Percentiles rank a stretch among this genome's conserved stretches.
These are phyloP conservation scores for Leptinotarsa undecemlineata DNA, from an alignment of 1,140 invertebrate genomes.

Conservation along the genomic window DNA sequence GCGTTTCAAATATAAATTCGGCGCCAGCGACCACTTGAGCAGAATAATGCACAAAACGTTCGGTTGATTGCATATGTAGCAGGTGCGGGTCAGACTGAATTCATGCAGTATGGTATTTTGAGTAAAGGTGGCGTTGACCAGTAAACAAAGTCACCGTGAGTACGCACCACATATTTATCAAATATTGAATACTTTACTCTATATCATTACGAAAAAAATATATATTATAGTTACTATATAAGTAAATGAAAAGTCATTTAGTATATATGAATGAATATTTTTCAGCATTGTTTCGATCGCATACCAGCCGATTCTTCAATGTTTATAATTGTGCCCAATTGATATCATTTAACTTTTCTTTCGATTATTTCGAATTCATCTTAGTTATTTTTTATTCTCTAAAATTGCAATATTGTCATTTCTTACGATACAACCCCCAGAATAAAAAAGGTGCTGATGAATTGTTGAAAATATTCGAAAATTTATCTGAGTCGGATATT, in stretches of 20 bases:
- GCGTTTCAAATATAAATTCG: neutral
- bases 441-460: neutral
- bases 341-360: neutral
- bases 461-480: slow-evolving; percentile 1
- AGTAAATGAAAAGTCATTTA: too few relatives aligned
- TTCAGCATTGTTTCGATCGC: neutral
- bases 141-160: too few relatives aligned
- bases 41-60: neutral
- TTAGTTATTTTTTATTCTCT: neutral
- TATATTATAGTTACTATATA: too few relatives aligned
- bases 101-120: too few relatives aligned
- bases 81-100: too few relatives aligned
- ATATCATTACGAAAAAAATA: too few relatives aligned
- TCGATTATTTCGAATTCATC: neutral
- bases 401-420: neutral
- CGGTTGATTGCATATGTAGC: too few relatives aligned
- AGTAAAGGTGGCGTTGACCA: too few relatives aligned
- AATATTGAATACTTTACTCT: too few relatives aligned
- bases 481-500: neutral
- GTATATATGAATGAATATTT: neutral
- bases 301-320: neutral
- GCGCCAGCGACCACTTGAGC: neutral
- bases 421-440: neutral
- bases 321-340: neutral
- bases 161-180: too few relatives aligned